These are phyloP conservation scores for Barbus barbus DNA, from an alignment of 2,113 vertebrate genomes.

Conservation along the genomic window DNA sequence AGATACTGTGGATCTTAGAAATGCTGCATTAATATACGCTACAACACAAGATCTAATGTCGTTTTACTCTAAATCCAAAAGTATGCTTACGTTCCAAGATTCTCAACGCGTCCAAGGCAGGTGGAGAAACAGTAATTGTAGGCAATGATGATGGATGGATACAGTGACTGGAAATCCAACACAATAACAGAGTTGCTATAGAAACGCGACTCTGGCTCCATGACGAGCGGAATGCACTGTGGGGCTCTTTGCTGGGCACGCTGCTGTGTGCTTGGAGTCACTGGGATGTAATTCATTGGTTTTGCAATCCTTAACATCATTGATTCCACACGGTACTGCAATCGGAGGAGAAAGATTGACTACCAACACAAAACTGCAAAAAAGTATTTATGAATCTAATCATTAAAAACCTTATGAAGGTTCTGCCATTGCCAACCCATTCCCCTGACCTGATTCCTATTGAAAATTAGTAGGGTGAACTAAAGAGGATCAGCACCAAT, in stretches of 20 bases:
- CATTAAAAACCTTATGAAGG: too few relatives aligned
- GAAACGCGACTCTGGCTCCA: conserved; percentile 98
- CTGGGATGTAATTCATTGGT: conserved; percentile 93
- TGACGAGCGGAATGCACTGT: conserved; percentile 90
- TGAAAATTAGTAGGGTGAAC: too few relatives aligned
- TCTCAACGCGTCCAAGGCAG: conserved; percentile 92
- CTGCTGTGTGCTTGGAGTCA: conserved; percentile 90
- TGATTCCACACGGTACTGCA: conserved; percentile 95
- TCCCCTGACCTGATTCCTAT: too few relatives aligned
- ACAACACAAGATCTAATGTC: neutral
- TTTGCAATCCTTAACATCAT: conserved; percentile 98
- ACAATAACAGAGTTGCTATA: conserved; percentile 97
- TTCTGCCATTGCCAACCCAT: too few relatives aligned
- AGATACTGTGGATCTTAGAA: neutral
- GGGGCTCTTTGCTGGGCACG: conserved; percentile 92
- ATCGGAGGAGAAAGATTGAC: neutral
- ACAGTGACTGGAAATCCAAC: conserved; percentile 96
- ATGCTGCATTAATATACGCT: neutral
- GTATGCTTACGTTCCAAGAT: conserved; percentile 89
- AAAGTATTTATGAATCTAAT: neutral
- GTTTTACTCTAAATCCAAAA: conserved; percentile 3
- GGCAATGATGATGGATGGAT: conserved; percentile 96
- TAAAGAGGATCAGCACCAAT: too few relatives aligned
- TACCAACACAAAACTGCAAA: neutral
- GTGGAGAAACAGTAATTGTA: conserved; percentile 99